phyloP scores from a whole-genome alignment of 2,888 invertebrate genomes.

The Ctena decussata region DNA sequence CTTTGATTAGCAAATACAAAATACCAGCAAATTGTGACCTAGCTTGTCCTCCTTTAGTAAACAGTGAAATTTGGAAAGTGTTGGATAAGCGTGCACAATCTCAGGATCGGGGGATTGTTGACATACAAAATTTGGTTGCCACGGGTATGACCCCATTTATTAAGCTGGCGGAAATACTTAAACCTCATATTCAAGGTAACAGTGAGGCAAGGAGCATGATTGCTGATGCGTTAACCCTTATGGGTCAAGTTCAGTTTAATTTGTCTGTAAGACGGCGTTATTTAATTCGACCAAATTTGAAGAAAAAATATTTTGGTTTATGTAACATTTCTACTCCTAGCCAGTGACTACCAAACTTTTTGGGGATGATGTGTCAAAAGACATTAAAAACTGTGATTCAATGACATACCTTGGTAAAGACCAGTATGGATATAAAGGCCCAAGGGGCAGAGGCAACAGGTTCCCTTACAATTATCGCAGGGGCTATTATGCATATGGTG shows the following conservation, averaged over 20 bases:
- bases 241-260: conserved; percentile 41
- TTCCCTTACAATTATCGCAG: not conserved
- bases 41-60: conserved; percentile 10
- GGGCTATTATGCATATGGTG: not conserved
- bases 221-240: conserved; percentile 25
- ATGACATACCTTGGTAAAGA: conserved; percentile 5
- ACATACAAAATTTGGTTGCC: conserved; percentile 18
- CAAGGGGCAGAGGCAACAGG: not conserved
- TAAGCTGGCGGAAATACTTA: conserved; percentile 18
- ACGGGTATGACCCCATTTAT: conserved; percentile 21
- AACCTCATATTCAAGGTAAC: not conserved
- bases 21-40: conserved; percentile 39
- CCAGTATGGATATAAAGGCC: not conserved
- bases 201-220: conserved; percentile 8
- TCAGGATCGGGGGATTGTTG: conserved; percentile 1
- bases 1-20: not conserved
- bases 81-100: conserved; percentile 18
- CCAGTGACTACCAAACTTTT: conserved; percentile 10
- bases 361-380: conserved; percentile 41
- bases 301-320: conserved; percentile 20
- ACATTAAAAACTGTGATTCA: conserved; percentile 32
- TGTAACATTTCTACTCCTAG: conserved; percentile 13
- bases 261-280: conserved; percentile 30
- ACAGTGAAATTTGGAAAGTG: conserved; percentile 34
- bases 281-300: conserved; percentile 24